Conservation (phyloP, 2,888 invertebrate genomes). For the Idaea dimidiata region DNA sequence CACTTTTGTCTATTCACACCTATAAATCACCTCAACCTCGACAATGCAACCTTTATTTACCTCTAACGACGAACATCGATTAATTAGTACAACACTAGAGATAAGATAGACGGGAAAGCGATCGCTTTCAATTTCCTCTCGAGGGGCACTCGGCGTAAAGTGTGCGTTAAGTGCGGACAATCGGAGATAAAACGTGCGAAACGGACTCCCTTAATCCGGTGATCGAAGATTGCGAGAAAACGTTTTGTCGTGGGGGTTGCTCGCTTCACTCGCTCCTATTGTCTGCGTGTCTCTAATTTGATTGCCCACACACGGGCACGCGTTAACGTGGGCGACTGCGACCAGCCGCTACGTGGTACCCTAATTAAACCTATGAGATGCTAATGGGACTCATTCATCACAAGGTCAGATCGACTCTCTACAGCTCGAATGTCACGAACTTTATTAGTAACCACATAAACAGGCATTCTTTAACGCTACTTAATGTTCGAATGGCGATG, state of each 20-base stretch:
- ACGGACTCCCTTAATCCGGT: constrained; percentile 79
- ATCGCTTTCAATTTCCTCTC: constrained; percentile 81
- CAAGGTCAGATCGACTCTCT: constrained; percentile 53
- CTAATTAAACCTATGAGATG: constrained; percentile 74
- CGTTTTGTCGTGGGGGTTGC: constrained; percentile 79
- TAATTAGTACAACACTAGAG: constrained; percentile 79
- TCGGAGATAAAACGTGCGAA: constrained; percentile 80
- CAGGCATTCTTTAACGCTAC: constrained; percentile 39
- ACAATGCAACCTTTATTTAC: constrained; percentile 74
- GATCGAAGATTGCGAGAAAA: constrained; percentile 81
- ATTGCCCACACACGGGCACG: constrained; percentile 66
- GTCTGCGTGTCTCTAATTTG: constrained; percentile 74
- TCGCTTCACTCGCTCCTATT: constrained; percentile 65
- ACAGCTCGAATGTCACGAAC: constrained; percentile 40
- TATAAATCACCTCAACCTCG: constrained; percentile 72
- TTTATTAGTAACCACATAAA: constrained; percentile 48
- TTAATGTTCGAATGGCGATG: constrained; percentile 35
- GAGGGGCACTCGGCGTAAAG: constrained; percentile 79
- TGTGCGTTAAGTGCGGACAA: constrained; percentile 80
- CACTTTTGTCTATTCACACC: constrained; percentile 79
- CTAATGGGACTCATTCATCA: constrained; percentile 64
- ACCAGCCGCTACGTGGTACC: constrained; percentile 56
- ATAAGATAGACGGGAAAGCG: constrained; percentile 78
- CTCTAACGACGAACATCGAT: constrained; percentile 76
- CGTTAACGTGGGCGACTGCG: constrained; percentile 62